These are phyloP conservation scores for Cichladusa arquata DNA, from an alignment of 2,113 vertebrate species.

Conservation along the genomic window DNA sequence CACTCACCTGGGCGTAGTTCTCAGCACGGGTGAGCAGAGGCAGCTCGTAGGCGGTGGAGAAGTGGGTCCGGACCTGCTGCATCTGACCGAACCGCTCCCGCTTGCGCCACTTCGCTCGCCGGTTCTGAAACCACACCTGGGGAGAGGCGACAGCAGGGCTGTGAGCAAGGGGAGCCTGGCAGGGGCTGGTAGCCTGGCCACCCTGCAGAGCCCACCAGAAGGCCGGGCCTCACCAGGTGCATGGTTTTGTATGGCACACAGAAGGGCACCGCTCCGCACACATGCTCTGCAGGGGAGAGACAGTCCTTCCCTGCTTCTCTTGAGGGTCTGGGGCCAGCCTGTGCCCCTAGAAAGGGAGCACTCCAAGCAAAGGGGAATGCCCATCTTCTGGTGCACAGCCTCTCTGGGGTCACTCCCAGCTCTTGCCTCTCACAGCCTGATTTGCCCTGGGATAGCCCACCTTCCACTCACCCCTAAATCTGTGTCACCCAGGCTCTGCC, in stretches of 20 bases:
- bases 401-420: neutral
- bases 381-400: neutral
- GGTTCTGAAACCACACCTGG: conserved; percentile 99
- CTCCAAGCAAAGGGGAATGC: accelerated
- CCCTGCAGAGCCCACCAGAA: neutral
- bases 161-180: neutral
- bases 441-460: neutral
- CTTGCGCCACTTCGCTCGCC: conserved; percentile 97
- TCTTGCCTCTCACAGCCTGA: neutral
- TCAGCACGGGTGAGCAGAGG: conserved; percentile 93
- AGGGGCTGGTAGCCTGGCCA: neutral
- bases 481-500: neutral
- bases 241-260: neutral
- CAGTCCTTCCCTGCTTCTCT: neutral
- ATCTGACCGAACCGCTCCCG: conserved; percentile 97
- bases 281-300: neutral
- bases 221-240: neutral
- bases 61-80: conserved; percentile 98
- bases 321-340: neutral
- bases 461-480: neutral
- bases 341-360: neutral
- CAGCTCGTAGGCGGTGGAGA: conserved; percentile 93
- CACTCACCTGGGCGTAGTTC: conserved; percentile 93
- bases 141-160: neutral
- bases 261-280: neutral